Percentiles rank a stretch among this genome's conserved stretches.
Conservation (phyloP, 2,888 invertebrate genomes). For the Acleris sparsana region DNA sequence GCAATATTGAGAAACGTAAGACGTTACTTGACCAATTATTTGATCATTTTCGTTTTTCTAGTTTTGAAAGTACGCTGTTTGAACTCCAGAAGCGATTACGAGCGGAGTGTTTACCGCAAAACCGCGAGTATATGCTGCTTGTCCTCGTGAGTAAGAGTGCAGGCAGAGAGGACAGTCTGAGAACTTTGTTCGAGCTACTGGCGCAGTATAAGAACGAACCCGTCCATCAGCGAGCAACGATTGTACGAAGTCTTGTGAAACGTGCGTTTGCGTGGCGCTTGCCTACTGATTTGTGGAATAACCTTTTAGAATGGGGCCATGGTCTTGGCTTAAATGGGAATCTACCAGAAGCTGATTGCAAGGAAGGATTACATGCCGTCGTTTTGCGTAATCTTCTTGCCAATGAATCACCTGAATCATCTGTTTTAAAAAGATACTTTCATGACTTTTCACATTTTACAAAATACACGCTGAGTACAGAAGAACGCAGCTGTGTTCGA, state of each 20-base stretch:
- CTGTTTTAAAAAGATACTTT: constrained; percentile 11
- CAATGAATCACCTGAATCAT: background rate
- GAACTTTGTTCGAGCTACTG: constrained; percentile 13
- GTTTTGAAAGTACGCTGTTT: constrained; percentile 16
- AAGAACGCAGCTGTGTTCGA: constrained; percentile 15
- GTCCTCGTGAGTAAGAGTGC: constrained; percentile 13
- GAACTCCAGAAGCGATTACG: constrained; percentile 1
- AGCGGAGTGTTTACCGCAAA: background rate
- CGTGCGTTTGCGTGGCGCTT: constrained; percentile 29
- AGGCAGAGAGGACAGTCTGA: constrained; percentile 13
- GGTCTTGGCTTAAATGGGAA: constrained; percentile 28
- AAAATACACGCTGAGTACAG: constrained; percentile 7
- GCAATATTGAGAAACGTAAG: background rate
- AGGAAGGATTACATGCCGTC: constrained; percentile 33
- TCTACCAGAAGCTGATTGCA: constrained; percentile 18
- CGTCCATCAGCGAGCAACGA: constrained; percentile 24
- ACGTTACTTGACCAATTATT: constrained; percentile 22
- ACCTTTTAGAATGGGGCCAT: constrained; percentile 14
- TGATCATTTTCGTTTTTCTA: constrained; percentile 16
- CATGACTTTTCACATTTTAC: constrained; percentile 19
- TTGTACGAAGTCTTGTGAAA: constrained; percentile 27
- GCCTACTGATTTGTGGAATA: constrained; percentile 25
- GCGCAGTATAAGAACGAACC: constrained; percentile 26
- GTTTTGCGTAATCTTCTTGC: constrained; percentile 21
- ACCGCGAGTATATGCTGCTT: too few species aligned